Conservation (phyloP, 1,140 invertebrate genomes). For the Platyscapa corneri region DNA sequence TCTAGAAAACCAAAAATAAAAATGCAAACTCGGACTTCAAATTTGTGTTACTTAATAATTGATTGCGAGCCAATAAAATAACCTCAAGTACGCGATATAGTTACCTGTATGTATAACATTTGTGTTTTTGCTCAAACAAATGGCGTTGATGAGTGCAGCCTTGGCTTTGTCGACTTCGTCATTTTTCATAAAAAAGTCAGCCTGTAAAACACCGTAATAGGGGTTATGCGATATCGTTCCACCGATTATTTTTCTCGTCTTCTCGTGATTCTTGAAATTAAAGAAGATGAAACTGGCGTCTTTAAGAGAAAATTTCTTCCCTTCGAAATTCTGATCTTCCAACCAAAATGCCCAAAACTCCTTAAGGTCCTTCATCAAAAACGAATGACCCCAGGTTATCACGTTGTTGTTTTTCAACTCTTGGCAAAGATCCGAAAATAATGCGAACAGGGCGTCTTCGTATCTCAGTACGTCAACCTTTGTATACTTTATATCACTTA, state of each 20-base stretch:
- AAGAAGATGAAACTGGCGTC: constrained; percentile 44
- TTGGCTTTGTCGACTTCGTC: constrained; percentile 49
- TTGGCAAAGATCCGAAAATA: constrained; percentile 48
- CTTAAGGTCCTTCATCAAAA: constrained; percentile 48
- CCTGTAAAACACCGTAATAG: constrained; percentile 44
- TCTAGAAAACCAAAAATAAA: no score
- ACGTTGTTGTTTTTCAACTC: constrained; percentile 47
- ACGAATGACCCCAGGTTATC: constrained; percentile 50
- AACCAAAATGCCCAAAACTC: constrained; percentile 50
- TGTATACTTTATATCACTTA: constrained; percentile 43
- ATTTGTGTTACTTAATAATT: neutral
- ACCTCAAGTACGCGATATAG: neutral
- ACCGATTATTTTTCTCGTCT: constrained; percentile 30
- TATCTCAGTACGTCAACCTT: constrained; percentile 46
- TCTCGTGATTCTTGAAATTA: constrained; percentile 48
- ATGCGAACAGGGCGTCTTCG: constrained; percentile 41
- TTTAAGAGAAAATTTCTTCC: constrained; percentile 41
- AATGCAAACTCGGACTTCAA: no score
- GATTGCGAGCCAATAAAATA: neutral
- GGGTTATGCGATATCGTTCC: constrained; percentile 46
- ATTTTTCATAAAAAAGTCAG: constrained; percentile 50
- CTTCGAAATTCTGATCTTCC: constrained; percentile 49
- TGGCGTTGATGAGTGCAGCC: constrained; percentile 32
- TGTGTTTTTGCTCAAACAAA: constrained; percentile 43
- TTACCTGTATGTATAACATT: constrained; percentile 48